Percentiles rank a stretch among this genome's conserved stretches.
These are phyloP conservation scores for Emydocephalus ijimae DNA, from an alignment of 2,113 vertebrate genomes.

Conservation along the genomic window DNA sequence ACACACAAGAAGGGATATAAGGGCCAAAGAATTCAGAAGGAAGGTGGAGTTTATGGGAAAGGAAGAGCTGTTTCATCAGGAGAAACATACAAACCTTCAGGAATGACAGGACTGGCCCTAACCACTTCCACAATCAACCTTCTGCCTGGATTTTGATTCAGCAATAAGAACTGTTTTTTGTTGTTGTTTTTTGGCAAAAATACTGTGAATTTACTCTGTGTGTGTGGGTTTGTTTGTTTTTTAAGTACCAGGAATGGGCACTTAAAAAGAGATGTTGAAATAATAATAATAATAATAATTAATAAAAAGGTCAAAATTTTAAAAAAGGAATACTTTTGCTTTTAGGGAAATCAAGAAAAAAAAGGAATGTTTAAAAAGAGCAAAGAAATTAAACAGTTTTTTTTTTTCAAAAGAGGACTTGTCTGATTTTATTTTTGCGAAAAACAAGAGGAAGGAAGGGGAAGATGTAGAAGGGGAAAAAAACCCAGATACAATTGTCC, in stretches of 20 bases:
- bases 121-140: not conserved
- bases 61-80: not conserved
- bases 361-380: not conserved
- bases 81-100: not conserved
- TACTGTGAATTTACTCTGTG: constrained; percentile 11
- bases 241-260: not conserved
- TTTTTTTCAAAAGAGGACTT: not conserved
- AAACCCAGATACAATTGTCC: not conserved
- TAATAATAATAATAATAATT: not conserved
- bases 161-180: constrained; percentile 12
- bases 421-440: not conserved
- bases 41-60: not conserved
- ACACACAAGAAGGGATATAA: not conserved
- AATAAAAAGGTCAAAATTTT: not conserved
- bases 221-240: not conserved
- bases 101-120: not conserved
- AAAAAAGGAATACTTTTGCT: not conserved
- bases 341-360: not conserved
- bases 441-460: not conserved
- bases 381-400: not conserved
- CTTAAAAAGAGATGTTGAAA: not conserved
- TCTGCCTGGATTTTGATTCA: constrained; percentile 12
- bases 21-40: not conserved
- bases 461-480: not conserved
- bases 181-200: constrained; percentile 11